These are phyloP conservation scores for Thumatha senex DNA, from an alignment of 2,888 invertebrate species.

Conservation along the genomic window DNA sequence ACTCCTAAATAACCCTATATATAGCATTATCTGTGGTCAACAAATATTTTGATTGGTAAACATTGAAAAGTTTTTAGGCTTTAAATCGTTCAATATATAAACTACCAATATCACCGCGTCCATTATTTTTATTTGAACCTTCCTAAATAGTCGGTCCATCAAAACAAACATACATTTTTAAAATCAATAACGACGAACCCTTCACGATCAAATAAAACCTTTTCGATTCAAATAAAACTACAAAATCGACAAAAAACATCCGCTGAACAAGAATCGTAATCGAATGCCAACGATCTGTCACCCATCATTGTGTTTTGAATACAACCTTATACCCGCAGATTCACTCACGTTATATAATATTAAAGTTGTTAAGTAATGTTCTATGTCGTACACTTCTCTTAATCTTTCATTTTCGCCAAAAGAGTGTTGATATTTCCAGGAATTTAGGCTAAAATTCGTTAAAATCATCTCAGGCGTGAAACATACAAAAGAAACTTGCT, in stretches of 20 bases:
- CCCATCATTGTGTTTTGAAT: constrained; percentile 63
- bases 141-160: constrained; percentile 63
- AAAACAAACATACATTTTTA: constrained; percentile 71
- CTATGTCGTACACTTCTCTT: too few relatives aligned
- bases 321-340: background rate
- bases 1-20: too few relatives aligned
- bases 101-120: constrained; percentile 13
- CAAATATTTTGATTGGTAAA: background rate
- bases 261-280: constrained; percentile 51
- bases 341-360: too few relatives aligned
- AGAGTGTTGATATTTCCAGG: too few relatives aligned
- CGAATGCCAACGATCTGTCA: constrained; percentile 74
- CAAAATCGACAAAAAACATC: constrained; percentile 45
- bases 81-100: constrained; percentile 13
- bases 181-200: constrained; percentile 75
- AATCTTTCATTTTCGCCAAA: too few relatives aligned
- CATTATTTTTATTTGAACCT: constrained; percentile 44
- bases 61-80: background rate
- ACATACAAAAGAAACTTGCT: too few relatives aligned
- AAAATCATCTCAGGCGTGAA: too few relatives aligned
- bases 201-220: constrained; percentile 72
- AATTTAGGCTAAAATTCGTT: too few relatives aligned
- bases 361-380: too few relatives aligned
- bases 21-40: background rate
- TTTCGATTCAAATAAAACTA: constrained; percentile 65